Base-by-base conservation (phyloP, 2,113 vertebrate genomes). In the Mus pahari region DNA sequence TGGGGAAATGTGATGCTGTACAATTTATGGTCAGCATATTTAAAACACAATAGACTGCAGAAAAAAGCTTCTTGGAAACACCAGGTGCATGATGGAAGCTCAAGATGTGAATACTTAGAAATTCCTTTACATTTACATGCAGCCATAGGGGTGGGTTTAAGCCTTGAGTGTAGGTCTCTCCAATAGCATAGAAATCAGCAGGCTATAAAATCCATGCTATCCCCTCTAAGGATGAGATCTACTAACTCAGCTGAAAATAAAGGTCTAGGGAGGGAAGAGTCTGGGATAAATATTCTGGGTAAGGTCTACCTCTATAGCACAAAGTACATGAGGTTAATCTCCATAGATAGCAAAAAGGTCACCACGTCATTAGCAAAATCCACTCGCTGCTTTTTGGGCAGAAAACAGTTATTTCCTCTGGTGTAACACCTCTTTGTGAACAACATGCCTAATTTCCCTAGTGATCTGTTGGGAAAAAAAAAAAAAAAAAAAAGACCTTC, bases 381-480 rank as follows among this genome's bases (percentile, higher is more conserved):
- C 0, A 24, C 11, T 3, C 20, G 11, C 50, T 81, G 19, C 5
- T 10, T 24, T 33, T 19, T n/a, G 20, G 0, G 1, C 3, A 28
- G 33, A 39, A 81, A 58, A 16, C 11, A 58, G 0, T 0, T 4
- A 24, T 82, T 39, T 58, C 33, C 5, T 58, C 39, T n/a, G n/a
- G 19, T 7, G 3, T 36, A 58, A 82, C 11, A 39, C 36, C 19
- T 12, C 11, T n/a, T 58, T 58, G 20, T 82, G 36, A 58, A 82
- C n/a, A 82, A 82, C 11, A 82, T 82, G 11, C 36, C 11, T 14
- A 19, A 82, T 26, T 58, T 58, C 12, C 11, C 9, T 60, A 58
- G 20, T 81, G 19, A 81, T 39, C 36, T 60, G 53, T 8, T 3
- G 22, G 1, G 1, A 58, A 81, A 55, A 81, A n/a, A 55, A n/a